Evolutionary conservation across 2,113 vertebrate genomes (phyloP).

Genomic region (Aepyceros melampus): DNA sequence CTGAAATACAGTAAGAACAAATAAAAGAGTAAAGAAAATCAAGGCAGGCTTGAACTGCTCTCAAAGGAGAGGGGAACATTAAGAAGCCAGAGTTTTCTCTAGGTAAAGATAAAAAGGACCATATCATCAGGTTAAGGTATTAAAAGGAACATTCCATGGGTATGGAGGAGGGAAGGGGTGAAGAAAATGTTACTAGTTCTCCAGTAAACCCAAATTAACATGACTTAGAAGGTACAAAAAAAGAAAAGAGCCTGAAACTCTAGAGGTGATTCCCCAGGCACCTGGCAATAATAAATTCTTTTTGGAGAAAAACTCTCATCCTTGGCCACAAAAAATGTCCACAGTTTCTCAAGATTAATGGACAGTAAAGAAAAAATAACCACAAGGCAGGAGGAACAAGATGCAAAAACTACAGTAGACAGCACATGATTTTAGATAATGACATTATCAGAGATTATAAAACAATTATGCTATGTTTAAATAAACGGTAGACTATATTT

Average conservation of each 20-base stretch:
- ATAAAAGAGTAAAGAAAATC: not conserved
- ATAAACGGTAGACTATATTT: not conserved
- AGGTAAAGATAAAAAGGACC: not conserved
- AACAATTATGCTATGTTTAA: not conserved
- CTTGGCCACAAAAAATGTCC: not conserved
- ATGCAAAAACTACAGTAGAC: not conserved
- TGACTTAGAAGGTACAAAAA: not conserved
- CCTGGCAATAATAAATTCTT: not conserved
- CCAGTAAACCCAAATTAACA: not conserved
- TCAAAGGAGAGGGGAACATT: not conserved
- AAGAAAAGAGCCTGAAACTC: not conserved
- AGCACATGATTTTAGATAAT: not conserved
- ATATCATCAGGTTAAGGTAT: not conserved
- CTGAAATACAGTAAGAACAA: not conserved
- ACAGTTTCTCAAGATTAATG: not conserved
- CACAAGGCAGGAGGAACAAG: not conserved
- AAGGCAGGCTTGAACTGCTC: not conserved
- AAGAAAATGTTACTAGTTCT: not conserved
- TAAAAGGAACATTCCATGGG: not conserved
- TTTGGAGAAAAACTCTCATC: not conserved
- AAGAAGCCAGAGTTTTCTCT: not conserved
- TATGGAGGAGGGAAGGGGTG: not conserved
- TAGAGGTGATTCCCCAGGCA: not conserved
- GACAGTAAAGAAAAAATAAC: not conserved
- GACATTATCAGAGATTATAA: not conserved